Base-by-base conservation (phyloP, 2,797 vertebrate genomes). In the Carapus acus region DNA sequence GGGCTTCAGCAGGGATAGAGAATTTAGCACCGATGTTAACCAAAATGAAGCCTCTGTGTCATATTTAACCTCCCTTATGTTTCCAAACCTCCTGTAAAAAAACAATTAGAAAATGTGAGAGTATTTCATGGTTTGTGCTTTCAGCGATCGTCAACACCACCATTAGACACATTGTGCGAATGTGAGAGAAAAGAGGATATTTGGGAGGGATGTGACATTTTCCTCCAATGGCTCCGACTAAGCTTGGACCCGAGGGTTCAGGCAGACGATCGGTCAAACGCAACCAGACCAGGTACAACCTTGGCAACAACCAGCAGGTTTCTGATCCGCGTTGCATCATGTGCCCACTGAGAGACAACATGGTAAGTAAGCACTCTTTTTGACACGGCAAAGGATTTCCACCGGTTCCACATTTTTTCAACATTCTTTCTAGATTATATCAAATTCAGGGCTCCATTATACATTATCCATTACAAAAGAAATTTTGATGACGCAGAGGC, bases 271-370 rank as follows among this genome's bases (percentile, higher is more conserved):
- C n/a, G n/a, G n/a, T n/a, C n/a, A n/a, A n/a, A n/a, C n/a, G n/a
- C n/a, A n/a, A n/a, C n/a, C n/a, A n/a, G n/a, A n/a, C n/a, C n/a
- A n/a, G n/a, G n/a, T n/a, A n/a, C n/a, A n/a, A n/a, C n/a, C n/a
- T n/a, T 3, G 37, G 18, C 48, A 47, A 46, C 62, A 53, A 58
- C 79, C 77, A 83, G 69, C 73, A 79, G 74, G 62, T 78, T 78
- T 74, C 74, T 33, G 31, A 33, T 4, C 24, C 24, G 4, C 24
- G 4, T 9, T 27, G 24, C 24, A 27, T 27, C 24, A 27, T 9
- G 4, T 9, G 24, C 24, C 9, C 24, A 27, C 24, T 27, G 5
- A n/a, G n/a, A n/a, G n/a, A n/a, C n/a, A n/a, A n/a, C n/a, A n/a
- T n/a, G n/a, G n/a, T n/a, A n/a, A n/a, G n/a, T n/a, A n/a, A n/a